Conservation (phyloP, 2,888 invertebrate genomes). For the Acanthosepion lycidas region DNA sequence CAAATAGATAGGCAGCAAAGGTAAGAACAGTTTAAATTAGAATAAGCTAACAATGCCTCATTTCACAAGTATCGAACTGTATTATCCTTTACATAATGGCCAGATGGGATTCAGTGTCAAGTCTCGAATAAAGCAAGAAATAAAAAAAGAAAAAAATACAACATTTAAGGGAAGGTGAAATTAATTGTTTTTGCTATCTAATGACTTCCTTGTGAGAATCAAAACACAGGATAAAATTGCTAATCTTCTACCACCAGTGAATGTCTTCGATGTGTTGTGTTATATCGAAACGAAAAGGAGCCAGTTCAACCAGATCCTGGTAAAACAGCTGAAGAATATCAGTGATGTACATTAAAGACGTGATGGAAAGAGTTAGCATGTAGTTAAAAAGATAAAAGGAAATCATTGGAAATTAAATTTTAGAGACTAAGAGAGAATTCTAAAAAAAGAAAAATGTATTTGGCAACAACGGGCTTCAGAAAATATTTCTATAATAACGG, state of each 20-base stretch:
- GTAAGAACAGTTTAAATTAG: neutral
- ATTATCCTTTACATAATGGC: neutral
- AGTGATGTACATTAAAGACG: neutral
- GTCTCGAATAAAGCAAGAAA: neutral
- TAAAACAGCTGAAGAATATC: neutral
- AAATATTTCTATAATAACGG: too few species aligned
- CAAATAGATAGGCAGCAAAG: neutral
- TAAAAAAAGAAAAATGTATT: too few species aligned
- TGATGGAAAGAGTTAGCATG: neutral
- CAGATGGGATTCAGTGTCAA: neutral
- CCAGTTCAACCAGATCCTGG: neutral
- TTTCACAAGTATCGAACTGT: neutral
- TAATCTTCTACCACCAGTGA: slow-evolving; percentile 33
- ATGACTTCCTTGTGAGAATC: too few species aligned
- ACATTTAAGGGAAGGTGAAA: too few species aligned
- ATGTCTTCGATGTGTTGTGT: neutral
- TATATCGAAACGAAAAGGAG: neutral
- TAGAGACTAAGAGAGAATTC: too few species aligned
- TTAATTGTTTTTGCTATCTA: too few species aligned
- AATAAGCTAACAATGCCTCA: neutral
- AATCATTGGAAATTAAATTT: too few species aligned
- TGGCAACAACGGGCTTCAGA: too few species aligned
- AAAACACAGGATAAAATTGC: neutral
- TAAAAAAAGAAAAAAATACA: too few species aligned
- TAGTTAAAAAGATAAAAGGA: neutral